Base-by-base conservation (phyloP, 2,113 vertebrate species). In the Dicerorhinus sumatrensis region DNA sequence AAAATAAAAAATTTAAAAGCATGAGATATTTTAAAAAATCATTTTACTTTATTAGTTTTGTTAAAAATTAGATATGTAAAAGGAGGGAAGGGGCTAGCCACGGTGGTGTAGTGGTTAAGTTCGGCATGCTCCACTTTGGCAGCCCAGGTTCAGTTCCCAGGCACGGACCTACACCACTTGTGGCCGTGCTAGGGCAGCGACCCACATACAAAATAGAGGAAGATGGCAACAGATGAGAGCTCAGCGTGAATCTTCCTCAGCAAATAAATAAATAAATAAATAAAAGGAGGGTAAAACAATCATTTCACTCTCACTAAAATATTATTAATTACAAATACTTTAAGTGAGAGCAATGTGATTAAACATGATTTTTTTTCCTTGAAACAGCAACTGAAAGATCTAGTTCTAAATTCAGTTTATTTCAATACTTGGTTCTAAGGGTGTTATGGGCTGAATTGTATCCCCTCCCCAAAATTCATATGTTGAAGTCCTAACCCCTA, bases 331-430 rank as follows among this genome's bases (percentile, higher is more conserved):
- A 79, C 6, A 70, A 79, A 77, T 85, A 96, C 65, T 58, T 73
- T 91, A 31, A 46, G 33, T 79, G 36, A 89, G n/a, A 85, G 21
- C 39, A 93, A 70, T 36, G 20, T 89, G 60, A 84, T 36, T 58
- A 23, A 72, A 70, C 31, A 70, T 63, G 36, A 48, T 70, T 36
- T 89, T 87, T 67, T 56, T 54, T 51, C 29, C 29, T 69, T 89
- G 48, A 89, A 60, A 69, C 27, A 77, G 70, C 56, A 46, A 89
- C 46, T 51, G n/a, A 91, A 86, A 91, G 54, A 72, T 86, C 42
- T 62, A 79, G 23, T 91, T 77, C 80, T 76, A 95, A 82, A 90
- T 58, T 76, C 62, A 60, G 36, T 39, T 79, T 95, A 85, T 95
- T 79, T 79, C 20, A 85, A 51, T 79, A 60, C 13, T 31, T 62